Base-by-base conservation (phyloP, 2,888 invertebrate genomes). In the Danaus chrysippus region DNA sequence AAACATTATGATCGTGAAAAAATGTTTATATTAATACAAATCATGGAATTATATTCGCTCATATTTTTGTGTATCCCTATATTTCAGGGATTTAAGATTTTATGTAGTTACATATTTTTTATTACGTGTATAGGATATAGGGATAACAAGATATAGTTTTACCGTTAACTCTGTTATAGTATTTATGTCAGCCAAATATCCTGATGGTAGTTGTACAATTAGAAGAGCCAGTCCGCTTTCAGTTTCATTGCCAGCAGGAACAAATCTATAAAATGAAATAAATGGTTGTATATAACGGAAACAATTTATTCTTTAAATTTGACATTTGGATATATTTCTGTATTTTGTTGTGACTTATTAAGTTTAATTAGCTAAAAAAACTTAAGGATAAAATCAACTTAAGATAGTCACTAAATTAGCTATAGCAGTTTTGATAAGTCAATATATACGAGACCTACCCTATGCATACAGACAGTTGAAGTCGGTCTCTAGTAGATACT, bases 221-320 rank as follows among this genome's bases (percentile, higher is more conserved):
- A 98, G 95, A 0, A 98, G 95, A 11, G 97, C 96, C 94, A 98
- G 95, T 70, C 98, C 98, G 66, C 96, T 96, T 69, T 93, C 93
- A 15, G 95, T 94, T 57, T 93, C 92, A 73, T 93, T 93, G 43
- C 92, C 93, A 65, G 87, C 93, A 60, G 91, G 86, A 1, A 94
- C 94, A 78, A 94, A 95, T 67, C 95, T 95, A 75, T 72, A 70
- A 73, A 49, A 44, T 56, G 63, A 62, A 15, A 61, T 34, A 42
- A 10, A 49, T 34, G 42, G 17, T 34, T 49, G 11, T 49, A 49
- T 10, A 8, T 10, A 49, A 49, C 10, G 10, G 10, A 13, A 15
- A 43, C 43, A 43, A 43, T 43, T 8, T 43, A 10, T 43, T 43
- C 3, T 10, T n/a, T 8, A 43, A 43, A 43, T 43, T 12, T 12